Conservation (phyloP, 2,797 vertebrate genomes). For the Anas acuta region DNA sequence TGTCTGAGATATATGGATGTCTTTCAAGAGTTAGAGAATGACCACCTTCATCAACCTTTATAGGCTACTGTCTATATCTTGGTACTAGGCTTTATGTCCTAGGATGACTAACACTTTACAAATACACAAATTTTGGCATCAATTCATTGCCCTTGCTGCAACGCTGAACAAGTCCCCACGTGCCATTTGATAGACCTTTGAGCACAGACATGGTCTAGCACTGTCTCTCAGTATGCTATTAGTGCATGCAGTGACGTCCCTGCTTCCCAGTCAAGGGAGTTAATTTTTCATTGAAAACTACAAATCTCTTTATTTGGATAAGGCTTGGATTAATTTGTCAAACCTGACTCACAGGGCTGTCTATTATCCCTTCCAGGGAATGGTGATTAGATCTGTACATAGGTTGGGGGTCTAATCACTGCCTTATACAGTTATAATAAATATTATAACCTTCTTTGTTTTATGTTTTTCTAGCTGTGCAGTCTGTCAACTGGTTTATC, state of each 20-base stretch:
- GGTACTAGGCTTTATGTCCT: not conserved
- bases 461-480: constrained; percentile 62
- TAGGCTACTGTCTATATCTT: not conserved
- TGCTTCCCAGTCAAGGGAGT: constrained; percentile 10
- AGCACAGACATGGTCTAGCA: not conserved
- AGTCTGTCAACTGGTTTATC: constrained; percentile 71
- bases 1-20: not conserved
- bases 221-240: not conserved
- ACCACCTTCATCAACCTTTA: not conserved
- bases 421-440: constrained; percentile 54
- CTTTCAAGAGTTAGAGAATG: not conserved
- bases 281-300: constrained; percentile 62
- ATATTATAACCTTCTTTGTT: constrained; percentile 64
- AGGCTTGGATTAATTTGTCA: constrained; percentile 69
- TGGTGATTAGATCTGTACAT: constrained; percentile 64
- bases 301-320: constrained; percentile 60
- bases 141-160: not conserved
- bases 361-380: constrained; percentile 56
- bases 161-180: not conserved
- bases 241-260: not conserved
- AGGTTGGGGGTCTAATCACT: constrained; percentile 65
- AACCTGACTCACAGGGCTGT: not conserved
- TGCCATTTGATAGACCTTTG: not conserved
- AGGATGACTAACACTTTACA: not conserved
- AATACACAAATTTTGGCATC: not conserved